phyloP scores from a whole-genome alignment of 2,113 vertebrate species.

The Carlito syrichta region DNA sequence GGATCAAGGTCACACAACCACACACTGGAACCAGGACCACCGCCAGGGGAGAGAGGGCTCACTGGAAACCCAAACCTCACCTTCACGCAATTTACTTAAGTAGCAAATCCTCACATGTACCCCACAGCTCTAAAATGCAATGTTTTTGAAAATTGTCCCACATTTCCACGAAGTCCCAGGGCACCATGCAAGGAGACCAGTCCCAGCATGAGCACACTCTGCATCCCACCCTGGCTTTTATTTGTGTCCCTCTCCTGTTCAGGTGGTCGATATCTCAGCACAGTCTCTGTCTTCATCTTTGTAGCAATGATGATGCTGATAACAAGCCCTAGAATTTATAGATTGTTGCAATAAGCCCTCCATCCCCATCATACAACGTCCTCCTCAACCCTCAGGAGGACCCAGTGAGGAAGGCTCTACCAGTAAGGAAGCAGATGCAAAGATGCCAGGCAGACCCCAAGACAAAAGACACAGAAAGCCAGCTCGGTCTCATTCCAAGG shows the following conservation, averaged over 20 bases:
- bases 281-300: not conserved
- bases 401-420: not conserved
- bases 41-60: too few relatives aligned
- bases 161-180: rapidly evolving
- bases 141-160: too few relatives aligned
- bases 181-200: rapidly evolving
- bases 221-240: not conserved
- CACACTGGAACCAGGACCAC: too few relatives aligned
- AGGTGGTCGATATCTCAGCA: not conserved
- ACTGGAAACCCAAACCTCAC: too few relatives aligned
- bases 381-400: not conserved
- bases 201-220: not conserved
- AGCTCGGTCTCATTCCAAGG: not conserved
- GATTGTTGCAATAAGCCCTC: not conserved
- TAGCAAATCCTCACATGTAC: too few relatives aligned
- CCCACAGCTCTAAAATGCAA: too few relatives aligned
- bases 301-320: too few relatives aligned
- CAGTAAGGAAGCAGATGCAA: not conserved
- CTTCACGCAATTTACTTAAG: too few relatives aligned
- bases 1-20: too few relatives aligned
- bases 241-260: not conserved
- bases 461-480: not conserved
- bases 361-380: not conserved
- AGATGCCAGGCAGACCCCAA: not conserved
- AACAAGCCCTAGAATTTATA: rapidly evolving